Conservation (phyloP, 2,797 vertebrate species). For the Sebastes diploproa region DNA sequence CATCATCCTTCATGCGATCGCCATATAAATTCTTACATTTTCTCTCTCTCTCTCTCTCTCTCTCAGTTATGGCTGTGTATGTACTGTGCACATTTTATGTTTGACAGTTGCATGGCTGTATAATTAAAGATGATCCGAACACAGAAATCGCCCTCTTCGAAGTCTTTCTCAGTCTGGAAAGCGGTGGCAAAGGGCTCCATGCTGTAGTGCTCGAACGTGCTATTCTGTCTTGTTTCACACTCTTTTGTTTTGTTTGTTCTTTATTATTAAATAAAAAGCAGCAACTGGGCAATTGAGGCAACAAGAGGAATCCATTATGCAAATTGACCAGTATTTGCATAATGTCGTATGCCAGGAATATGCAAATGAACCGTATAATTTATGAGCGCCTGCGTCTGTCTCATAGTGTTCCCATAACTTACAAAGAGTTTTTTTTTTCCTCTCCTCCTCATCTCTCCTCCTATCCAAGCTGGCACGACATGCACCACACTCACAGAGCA, state of each 20-base stretch:
- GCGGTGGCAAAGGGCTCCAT: conserved; percentile 7
- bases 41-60: not conserved
- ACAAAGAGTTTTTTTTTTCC: conserved; percentile 82
- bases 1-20: not conserved
- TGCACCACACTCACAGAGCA: conserved; percentile 61
- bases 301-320: conserved; percentile 97
- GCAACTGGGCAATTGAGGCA: conserved; percentile 89
- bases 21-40: not conserved
- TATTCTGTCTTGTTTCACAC: conserved; percentile 52
- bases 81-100: not conserved
- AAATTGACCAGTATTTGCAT: conserved; percentile 94
- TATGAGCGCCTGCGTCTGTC: conserved; percentile 93
- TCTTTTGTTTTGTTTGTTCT: conserved; percentile 50
- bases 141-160: not conserved
- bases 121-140: conserved; percentile 34
- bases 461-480: conserved; percentile 77
- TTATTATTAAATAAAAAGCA: conserved; percentile 84
- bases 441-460: conserved; percentile 70
- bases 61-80: not conserved
- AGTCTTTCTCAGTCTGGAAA: not conserved
- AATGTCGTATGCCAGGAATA: conserved; percentile 95
- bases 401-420: conserved; percentile 93
- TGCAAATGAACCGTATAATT: conserved; percentile 98
- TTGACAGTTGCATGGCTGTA: conserved; percentile 4
- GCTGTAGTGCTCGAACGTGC: conserved; percentile 6